A percentile compares a stretch with the other conserved stretches of the same genome.
phyloP scores from a whole-genome alignment of 2,888 invertebrate species.

The Leucoma salicis region DNA sequence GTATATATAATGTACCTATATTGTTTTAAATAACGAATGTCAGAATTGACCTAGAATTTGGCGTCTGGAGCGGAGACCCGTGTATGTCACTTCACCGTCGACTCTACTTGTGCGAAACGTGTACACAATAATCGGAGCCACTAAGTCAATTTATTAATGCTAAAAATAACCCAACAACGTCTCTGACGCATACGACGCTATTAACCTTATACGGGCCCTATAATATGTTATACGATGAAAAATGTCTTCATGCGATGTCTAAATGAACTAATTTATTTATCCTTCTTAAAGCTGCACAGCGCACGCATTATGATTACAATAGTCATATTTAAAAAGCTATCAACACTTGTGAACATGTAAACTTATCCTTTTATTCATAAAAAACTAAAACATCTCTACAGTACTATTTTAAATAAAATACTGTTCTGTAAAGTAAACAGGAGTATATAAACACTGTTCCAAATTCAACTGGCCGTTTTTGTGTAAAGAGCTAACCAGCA shows the following conservation, averaged over 20 bases:
- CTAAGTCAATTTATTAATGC: conserved; percentile 81
- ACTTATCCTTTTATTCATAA: too few species aligned
- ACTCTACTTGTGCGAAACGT: conserved; percentile 68
- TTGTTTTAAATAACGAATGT: conserved; percentile 29
- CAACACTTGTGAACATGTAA: too few species aligned
- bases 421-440: too few species aligned
- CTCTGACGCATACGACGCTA: conserved; percentile 71
- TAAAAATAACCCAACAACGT: conserved; percentile 77
- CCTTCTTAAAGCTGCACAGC: too few species aligned
- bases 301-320: too few species aligned
- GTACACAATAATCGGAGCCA: conserved; percentile 73
- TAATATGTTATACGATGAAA: conserved; percentile 54
- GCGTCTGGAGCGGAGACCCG: conserved; percentile 35
- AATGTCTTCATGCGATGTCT: conserved; percentile 25
- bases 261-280: conserved; percentile 30
- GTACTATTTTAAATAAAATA: too few species aligned
- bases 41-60: conserved; percentile 58
- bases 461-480: too few species aligned
- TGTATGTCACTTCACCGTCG: conserved; percentile 43
- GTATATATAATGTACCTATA: too few species aligned
- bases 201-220: conserved; percentile 73
- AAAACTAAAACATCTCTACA: too few species aligned
- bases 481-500: too few species aligned
- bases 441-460: too few species aligned
- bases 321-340: too few species aligned